Base-by-base conservation (phyloP, 1,140 invertebrate genomes). In the Hormaphis cornu region DNA sequence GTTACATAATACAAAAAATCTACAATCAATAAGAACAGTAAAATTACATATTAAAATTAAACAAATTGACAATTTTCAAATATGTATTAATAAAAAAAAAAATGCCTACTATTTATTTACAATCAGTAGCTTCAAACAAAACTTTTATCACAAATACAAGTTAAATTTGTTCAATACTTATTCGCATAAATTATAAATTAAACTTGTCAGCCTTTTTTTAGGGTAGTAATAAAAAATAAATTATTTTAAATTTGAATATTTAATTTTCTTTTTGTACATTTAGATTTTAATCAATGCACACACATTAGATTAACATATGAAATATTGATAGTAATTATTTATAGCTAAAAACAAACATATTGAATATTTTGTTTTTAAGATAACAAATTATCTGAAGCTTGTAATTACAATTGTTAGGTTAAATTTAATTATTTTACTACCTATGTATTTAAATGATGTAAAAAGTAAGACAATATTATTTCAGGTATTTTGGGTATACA, bases 181-280 rank as follows among this genome's bases (percentile, higher is more conserved):
- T 40, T 58, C 22, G 24, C 20, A 22, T 40, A 24, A 24, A 16
- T 50, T 24, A 50, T 50, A 40, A 3, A 37, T 40, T n/a, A 40
- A 40, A 40, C 22, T 58, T 58, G 35, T 58, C 54, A 58, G 54
- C 54, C 54, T 58, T 58, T 58, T 35, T 37, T 56, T 2, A n/a
- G 35, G 14, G 54, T 58, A 3, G 1, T 58, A 58, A 26, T 58
- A 58, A 40, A 56, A 56, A 56, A 56, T 56, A 56, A 58, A 24
- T 58, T 16, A 9, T 40, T 30, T 30, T n/a, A n/a, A n/a, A 18
- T 30, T 53, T 9, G 5, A 53, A 30, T 53, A 33, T 4, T 58
- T 37, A 10, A 37, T 56, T 5, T 6, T 9, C 30, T 24, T 53
- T 40, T 58, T 58, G 10, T 58, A 24, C 14, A 58, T 16, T 7